Percentiles rank a stretch among this genome's conserved stretches.
These are phyloP conservation scores for Argyra leucocephala DNA, from an alignment of 2,888 invertebrate genomes.

Conservation along the genomic window DNA sequence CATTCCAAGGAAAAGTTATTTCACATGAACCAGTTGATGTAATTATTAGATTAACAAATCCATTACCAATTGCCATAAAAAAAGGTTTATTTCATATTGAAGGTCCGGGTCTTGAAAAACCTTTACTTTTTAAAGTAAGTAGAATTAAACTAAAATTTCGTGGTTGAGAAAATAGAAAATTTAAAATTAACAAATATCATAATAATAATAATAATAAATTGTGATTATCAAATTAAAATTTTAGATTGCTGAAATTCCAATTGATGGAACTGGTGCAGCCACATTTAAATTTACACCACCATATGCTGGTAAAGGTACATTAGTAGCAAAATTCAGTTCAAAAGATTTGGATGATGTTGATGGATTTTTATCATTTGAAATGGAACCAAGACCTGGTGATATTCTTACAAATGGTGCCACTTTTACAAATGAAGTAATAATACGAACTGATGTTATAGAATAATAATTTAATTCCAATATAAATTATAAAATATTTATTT, in stretches of 20 bases:
- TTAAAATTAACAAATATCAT: too few relatives aligned
- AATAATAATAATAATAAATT: not conserved
- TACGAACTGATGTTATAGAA: constrained; percentile 38
- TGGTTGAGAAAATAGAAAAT: too few relatives aligned
- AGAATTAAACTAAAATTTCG: too few relatives aligned
- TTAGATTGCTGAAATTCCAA: constrained; percentile 43
- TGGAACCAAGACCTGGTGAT: constrained; percentile 45
- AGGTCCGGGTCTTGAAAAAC: constrained; percentile 68
- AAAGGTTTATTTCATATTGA: constrained; percentile 72
- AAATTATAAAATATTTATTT: too few relatives aligned
- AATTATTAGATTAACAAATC: constrained; percentile 65
- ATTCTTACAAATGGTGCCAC: constrained; percentile 33
- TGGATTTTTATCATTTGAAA: constrained; percentile 70
- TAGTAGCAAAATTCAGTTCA: constrained; percentile 78
- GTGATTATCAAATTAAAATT: constrained; percentile 12
- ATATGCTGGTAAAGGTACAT: constrained; percentile 67
- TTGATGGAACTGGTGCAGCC: constrained; percentile 61
- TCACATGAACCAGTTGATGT: constrained; percentile 49
- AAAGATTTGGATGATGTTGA: constrained; percentile 84
- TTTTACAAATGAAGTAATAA: constrained; percentile 32
- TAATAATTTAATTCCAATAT: constrained; percentile 22
- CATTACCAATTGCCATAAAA: constrained; percentile 66
- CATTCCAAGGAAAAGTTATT: constrained; percentile 48
- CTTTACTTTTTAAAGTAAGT: constrained; percentile 58
- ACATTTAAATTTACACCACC: constrained; percentile 69